A percentile compares a stretch with the other conserved stretches of the same genome.
Evolutionary conservation across 2,797 vertebrate genomes (phyloP).

Genomic region (Caiman crocodilus): DNA sequence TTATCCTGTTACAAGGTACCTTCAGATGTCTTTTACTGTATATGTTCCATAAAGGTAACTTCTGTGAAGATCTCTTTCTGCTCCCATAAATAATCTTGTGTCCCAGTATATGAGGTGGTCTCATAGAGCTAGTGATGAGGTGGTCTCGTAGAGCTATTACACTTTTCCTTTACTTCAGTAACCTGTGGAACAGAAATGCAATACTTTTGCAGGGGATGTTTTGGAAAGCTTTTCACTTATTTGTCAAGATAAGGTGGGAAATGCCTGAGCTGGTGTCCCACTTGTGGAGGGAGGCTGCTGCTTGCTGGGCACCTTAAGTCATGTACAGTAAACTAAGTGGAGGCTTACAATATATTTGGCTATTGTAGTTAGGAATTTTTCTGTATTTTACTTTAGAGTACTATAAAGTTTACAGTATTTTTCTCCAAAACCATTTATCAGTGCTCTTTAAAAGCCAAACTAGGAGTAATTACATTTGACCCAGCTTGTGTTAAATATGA

Average conservation of each 20-base stretch:
- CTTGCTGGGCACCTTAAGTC: rapidly evolving
- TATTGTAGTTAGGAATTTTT: neutral
- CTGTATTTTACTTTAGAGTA: neutral
- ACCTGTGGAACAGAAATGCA: rapidly evolving
- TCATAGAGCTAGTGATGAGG: neutral
- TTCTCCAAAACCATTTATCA: neutral
- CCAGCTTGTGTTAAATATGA: neutral
- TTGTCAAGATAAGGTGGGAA: neutral
- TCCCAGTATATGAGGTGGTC: neutral
- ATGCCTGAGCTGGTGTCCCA: rapidly evolving
- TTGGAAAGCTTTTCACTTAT: rapidly evolving
- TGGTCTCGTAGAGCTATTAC: neutral
- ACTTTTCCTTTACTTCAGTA: neutral
- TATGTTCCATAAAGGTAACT: rapidly evolving
- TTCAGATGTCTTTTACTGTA: rapidly evolving
- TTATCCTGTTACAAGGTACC: neutral
- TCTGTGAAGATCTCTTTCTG: neutral
- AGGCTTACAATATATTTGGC: neutral
- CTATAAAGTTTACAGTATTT: rapidly evolving
- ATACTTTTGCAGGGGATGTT: neutral
- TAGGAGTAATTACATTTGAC: neutral
- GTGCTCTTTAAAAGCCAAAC: too few species aligned
- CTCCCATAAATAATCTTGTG: neutral
- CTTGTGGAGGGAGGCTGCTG: rapidly evolving
- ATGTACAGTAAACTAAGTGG: rapidly evolving